These are phyloP conservation scores for Drosophila affinis DNA, from an alignment of 2,888 invertebrate species.

Conservation along the genomic window DNA sequence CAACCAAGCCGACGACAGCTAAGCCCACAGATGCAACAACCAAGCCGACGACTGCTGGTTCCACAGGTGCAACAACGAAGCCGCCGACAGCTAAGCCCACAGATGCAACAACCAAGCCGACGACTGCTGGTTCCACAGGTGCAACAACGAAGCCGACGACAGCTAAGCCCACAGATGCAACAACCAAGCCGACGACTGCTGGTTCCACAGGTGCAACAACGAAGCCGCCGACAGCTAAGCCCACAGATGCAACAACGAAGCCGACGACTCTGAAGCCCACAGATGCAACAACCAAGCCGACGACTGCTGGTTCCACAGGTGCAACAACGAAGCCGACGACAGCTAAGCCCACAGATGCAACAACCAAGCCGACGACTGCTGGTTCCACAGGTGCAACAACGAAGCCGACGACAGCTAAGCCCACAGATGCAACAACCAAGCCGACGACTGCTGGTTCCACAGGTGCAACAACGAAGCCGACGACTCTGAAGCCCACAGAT, in stretches of 20 bases:
- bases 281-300: background rate
- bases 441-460: background rate
- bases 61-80: background rate
- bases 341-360: background rate
- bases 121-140: too few relatives aligned
- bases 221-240: background rate
- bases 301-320: background rate
- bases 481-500: background rate
- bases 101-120: background rate
- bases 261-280: constrained; percentile 3
- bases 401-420: constrained; percentile 1
- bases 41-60: background rate
- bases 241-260: background rate
- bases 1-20: background rate
- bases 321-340: background rate
- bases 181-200: background rate
- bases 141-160: background rate
- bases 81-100: background rate
- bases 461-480: background rate
- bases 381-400: background rate
- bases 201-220: background rate
- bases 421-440: background rate
- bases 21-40: constrained; percentile 7
- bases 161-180: too few relatives aligned
- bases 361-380: background rate